phyloP scores from a whole-genome alignment of 2,797 vertebrate genomes.

The Gastrophryne carolinensis region DNA sequence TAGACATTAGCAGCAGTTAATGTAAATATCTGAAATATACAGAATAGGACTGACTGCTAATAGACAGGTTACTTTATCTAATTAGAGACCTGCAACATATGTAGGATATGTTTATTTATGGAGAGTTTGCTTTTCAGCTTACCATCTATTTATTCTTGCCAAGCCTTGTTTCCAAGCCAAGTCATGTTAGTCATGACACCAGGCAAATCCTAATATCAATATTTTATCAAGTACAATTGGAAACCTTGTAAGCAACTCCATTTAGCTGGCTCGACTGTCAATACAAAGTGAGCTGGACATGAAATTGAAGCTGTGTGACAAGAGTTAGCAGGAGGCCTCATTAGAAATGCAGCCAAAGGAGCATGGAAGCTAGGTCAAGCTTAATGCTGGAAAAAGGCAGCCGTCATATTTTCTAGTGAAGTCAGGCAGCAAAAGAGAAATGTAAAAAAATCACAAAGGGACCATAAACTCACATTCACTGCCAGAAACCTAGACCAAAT shows the following conservation, averaged over 20 bases:
- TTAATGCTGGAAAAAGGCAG: slow-evolving; percentile 45
- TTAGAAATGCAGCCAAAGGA: slow-evolving; percentile 60
- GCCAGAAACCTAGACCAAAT: slow-evolving; percentile 59
- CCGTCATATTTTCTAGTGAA: slow-evolving; percentile 54
- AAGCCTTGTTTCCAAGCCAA: neutral
- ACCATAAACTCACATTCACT: slow-evolving; percentile 53
- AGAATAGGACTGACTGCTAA: neutral
- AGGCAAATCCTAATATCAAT: neutral
- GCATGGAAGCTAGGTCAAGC: slow-evolving; percentile 47
- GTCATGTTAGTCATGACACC: neutral
- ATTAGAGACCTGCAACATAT: neutral
- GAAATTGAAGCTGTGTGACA: slow-evolving; percentile 54
- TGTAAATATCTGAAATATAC: too few relatives aligned
- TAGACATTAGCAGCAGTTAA: too few relatives aligned
- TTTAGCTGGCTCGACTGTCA: neutral
- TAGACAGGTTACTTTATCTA: neutral
- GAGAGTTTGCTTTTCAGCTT: neutral
- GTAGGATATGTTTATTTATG: neutral
- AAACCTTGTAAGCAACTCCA: neutral
- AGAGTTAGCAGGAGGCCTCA: slow-evolving; percentile 60
- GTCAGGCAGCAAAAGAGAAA: slow-evolving; percentile 59
- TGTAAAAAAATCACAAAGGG: slow-evolving; percentile 57
- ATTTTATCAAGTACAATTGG: neutral
- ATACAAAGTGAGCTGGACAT: neutral
- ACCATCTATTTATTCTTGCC: neutral